Evolutionary conservation across 53 echinoderm and acorn worm genomes (phyloP).

Genomic region (Mesocentrotus franciscanus): DNA sequence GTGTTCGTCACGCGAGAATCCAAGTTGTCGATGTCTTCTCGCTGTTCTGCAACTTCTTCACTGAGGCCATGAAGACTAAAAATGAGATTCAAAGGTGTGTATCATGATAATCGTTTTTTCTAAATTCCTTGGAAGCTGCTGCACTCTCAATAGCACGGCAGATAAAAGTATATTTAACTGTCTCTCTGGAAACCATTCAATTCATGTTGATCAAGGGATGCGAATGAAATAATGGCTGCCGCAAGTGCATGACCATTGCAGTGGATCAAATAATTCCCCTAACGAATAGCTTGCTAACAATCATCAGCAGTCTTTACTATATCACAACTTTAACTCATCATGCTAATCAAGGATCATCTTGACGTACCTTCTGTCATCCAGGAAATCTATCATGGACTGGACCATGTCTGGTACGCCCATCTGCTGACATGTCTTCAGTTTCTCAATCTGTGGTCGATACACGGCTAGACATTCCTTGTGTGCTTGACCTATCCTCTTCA

Average conservation of each 20-base stretch:
- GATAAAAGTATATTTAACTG: too few species aligned
- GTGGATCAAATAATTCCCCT: too few species aligned
- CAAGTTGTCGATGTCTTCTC: slow-evolving; percentile 81
- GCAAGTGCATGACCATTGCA: too few species aligned
- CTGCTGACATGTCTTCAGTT: slow-evolving; percentile 75
- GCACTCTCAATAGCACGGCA: too few species aligned
- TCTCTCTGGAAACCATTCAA: too few species aligned
- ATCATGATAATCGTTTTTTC: not conserved
- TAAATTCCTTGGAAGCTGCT: not conserved
- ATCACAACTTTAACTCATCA: not conserved
- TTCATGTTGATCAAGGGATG: too few species aligned
- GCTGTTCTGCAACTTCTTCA: slow-evolving; percentile 82
- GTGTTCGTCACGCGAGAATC: slow-evolving; percentile 80
- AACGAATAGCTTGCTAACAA: not conserved
- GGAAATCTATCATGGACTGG: slow-evolving; percentile 83
- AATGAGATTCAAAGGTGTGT: not conserved
- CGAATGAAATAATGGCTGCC: too few species aligned
- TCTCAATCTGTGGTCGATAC: slow-evolving; percentile 81
- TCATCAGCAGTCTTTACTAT: not conserved
- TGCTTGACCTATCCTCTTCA: slow-evolving; percentile 87
- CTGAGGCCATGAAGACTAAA: slow-evolving; percentile 78
- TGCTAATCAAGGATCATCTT: not conserved
- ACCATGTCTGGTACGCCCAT: slow-evolving; percentile 85
- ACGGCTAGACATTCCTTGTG: slow-evolving; percentile 76
- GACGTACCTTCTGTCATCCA: slow-evolving; percentile 90